Evolutionary conservation across 2,113 vertebrate species (phyloP).

Genomic region (Lates calcarifer): DNA sequence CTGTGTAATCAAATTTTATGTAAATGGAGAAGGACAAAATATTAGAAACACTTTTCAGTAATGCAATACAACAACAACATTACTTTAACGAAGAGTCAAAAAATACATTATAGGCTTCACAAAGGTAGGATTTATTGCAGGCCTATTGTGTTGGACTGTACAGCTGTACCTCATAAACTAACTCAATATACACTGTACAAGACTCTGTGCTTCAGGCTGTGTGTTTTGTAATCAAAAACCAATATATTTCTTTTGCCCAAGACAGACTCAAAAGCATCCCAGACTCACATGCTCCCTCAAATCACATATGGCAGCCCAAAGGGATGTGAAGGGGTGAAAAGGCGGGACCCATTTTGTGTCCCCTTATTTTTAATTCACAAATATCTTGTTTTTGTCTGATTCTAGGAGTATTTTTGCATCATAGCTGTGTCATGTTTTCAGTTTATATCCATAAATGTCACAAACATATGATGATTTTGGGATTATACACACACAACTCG

Average conservation of each 20-base stretch:
- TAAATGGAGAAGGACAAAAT: not conserved
- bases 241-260: conserved; percentile 20
- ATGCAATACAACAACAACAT: not conserved
- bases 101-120: not conserved
- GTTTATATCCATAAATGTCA: conserved; percentile 7
- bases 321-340: not conserved
- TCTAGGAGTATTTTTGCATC: not conserved
- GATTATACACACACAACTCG: conserved; percentile 1
- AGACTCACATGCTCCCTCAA: conserved; percentile 14
- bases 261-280: conserved; percentile 16
- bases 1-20: not conserved
- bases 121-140: not conserved
- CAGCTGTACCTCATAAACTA: conserved; percentile 7
- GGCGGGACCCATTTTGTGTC: too few relatives aligned
- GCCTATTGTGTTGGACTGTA: not conserved
- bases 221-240: conserved; percentile 15
- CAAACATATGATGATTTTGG: not conserved
- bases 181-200: conserved; percentile 3
- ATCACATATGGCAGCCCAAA: conserved; percentile 17
- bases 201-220: not conserved
- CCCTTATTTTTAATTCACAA: conserved; percentile 1
- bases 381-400: not conserved
- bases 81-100: not conserved
- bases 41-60: not conserved
- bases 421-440: not conserved